Base-by-base conservation (phyloP, 1,140 invertebrate genomes). In the Archivesica marissinica region DNA sequence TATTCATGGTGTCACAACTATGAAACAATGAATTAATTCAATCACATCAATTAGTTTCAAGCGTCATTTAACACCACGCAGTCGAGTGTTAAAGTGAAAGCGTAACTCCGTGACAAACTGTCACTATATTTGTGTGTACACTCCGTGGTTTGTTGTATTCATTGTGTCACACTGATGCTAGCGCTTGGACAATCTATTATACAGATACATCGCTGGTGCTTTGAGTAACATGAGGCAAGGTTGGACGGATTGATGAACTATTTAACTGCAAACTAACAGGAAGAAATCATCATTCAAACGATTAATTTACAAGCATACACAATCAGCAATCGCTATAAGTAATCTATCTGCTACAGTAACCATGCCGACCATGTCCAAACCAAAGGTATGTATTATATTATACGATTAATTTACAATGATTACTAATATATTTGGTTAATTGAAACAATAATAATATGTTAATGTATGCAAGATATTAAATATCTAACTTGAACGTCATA, bases 341-440 rank as follows among this genome's bases (percentile, higher is more conserved):
- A n/a, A 52, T 52, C 20, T 52, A 52, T 30, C 13, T 17, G 50
- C n/a, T 23, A 44, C 23, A 15, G 17, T 50, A 50, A 72, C 11
- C 15, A 72, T 72, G 68, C 44, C 68, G 0, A 30, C 25, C 33
- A 30, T 28, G 6, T 72, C 68, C 20, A 72, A 72, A 50, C 68
- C 23, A 30, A 72, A 72, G 68, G 68, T 72, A 72, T 28, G 33
- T 50, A 50, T 30, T 2, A 38, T 38, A 35, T 23, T 61, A 20
- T 30, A 7, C 33, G 1, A 28, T 33, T 20, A 33, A 52, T 52
- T 4, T n/a, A 52, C 17, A n/a, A n/a, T n/a, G n/a, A n/a, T n/a
- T n/a, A 52, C 6, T n/a, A n/a, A n/a, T n/a, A 52, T 52, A n/a
- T 11, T n/a, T 17, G 23, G 50, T 23, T 52, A 52, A 52, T 52